Evolutionary conservation across 2,888 invertebrate species (phyloP).

Genomic region (Kryphioiulus occultus): DNA sequence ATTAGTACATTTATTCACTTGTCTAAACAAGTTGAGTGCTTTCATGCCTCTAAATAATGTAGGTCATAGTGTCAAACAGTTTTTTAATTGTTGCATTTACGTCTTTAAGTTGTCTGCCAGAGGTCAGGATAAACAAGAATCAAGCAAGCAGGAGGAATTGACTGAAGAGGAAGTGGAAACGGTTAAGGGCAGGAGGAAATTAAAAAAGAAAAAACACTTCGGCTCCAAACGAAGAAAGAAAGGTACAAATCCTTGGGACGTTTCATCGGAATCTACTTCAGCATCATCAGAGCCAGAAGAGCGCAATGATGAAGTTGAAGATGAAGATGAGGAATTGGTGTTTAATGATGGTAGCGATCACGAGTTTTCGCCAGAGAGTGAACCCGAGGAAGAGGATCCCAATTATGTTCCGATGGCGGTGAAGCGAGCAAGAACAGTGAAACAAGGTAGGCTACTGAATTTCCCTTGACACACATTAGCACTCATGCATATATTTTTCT

Average conservation of each 20-base stretch:
- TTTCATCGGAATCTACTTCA: conserved; percentile 65
- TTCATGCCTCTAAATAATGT: no score
- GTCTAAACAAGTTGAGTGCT: no score
- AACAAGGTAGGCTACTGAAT: conserved; percentile 69
- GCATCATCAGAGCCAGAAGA: conserved; percentile 55
- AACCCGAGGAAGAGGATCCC: conserved; percentile 71
- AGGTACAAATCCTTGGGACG: conserved; percentile 68
- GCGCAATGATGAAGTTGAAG: conserved; percentile 66
- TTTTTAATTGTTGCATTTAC: not conserved
- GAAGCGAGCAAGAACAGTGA: conserved; percentile 81
- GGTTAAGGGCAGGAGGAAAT: conserved; percentile 58
- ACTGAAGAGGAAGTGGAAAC: conserved; percentile 59
- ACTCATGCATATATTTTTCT: no score
- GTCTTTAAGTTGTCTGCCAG: conserved; percentile 49
- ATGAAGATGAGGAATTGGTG: conserved; percentile 64
- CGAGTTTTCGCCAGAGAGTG: conserved; percentile 92
- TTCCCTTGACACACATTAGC: no score
- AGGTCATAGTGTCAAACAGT: not conserved
- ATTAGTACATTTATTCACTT: no score
- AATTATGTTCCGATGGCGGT: conserved; percentile 70
- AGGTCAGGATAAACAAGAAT: conserved; percentile 64
- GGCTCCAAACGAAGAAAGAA: conserved; percentile 57
- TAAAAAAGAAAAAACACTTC: conserved; percentile 62
- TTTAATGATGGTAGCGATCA: conserved; percentile 79
- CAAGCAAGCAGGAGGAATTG: conserved; percentile 58